Base-by-base conservation (phyloP, 2,888 invertebrate species). In the Serrognathus titanus region DNA sequence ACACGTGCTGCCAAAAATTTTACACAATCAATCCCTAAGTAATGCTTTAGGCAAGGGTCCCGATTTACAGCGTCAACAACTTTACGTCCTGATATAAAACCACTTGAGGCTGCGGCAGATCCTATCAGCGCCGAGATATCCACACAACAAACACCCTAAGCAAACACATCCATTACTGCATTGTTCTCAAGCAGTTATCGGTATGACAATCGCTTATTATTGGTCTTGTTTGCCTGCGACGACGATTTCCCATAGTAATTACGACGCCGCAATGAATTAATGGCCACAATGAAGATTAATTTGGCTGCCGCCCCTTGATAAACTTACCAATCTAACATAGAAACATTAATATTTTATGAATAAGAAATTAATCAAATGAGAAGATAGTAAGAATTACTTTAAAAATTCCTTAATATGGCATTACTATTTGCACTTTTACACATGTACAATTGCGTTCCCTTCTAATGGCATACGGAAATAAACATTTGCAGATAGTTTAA, bases 131-230 rank as follows among this genome's bases (percentile, higher is more conserved):
- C 38, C 31, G 57, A 46, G 58, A 57, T 55, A 60, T 58, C 60
- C 52, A 47, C 51, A 61, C 55, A 61, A 58, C 63, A 67, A 66
- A 66, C 66, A 66, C 62, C 71, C 71, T 69, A 71, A 71, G 65
- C 67, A 69, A 71, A 71, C 69, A 69, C 59, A 60, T 64, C 59
- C 61, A 66, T 65, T 66, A 67, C 66, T 66, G 64, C 66, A 67
- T 67, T 66, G 66, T 66, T 63, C 64, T 60, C 53, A 57, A 60
- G 59, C 65, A 62, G 64, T 55, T 61, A 63, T 64, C 60, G 63
- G 57, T 51, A 49, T 31, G 7, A 31, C 43, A 59, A 62, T 63
- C 53, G 60, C 49, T 40, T 58, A 53, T 51, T 47, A 56, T 45
- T 39, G 16, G 43, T 31, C 45, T 41, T 51, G 45, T 48, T 45